These are phyloP conservation scores for Vireo altiloquus DNA, from an alignment of 2,113 vertebrate genomes.

Conservation along the genomic window DNA sequence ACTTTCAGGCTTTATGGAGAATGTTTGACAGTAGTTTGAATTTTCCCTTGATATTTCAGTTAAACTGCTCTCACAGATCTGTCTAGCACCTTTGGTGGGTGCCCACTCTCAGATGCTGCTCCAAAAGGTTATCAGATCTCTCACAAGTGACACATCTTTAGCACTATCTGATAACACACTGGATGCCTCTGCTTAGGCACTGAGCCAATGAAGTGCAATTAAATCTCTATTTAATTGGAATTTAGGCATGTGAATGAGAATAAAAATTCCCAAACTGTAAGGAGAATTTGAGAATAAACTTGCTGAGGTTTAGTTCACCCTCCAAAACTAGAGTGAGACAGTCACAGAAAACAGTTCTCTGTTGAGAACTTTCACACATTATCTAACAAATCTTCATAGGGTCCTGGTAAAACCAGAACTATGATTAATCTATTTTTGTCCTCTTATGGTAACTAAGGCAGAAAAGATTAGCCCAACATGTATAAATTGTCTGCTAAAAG, in stretches of 20 bases:
- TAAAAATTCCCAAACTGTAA: background rate
- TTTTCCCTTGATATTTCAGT: background rate
- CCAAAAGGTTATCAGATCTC: background rate
- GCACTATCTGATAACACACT: background rate
- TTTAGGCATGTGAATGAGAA: background rate
- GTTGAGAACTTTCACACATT: background rate
- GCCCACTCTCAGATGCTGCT: background rate
- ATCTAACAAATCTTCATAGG: background rate
- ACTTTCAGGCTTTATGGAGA: background rate
- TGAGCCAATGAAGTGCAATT: background rate
- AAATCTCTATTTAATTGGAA: background rate
- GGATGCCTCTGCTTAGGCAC: background rate
- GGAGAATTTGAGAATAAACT: background rate
- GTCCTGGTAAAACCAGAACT: background rate
- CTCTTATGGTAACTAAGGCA: background rate
- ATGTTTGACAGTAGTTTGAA: background rate
- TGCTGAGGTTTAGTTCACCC: background rate
- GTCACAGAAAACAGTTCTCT: background rate
- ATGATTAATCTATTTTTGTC: background rate
- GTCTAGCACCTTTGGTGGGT: background rate
- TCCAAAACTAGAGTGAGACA: background rate
- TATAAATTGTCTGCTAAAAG: background rate
- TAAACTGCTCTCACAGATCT: background rate
- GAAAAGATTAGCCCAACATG: background rate
- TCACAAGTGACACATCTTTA: background rate